Base-by-base conservation (phyloP, 2,888 invertebrate genomes). In the Cenopis cana region DNA sequence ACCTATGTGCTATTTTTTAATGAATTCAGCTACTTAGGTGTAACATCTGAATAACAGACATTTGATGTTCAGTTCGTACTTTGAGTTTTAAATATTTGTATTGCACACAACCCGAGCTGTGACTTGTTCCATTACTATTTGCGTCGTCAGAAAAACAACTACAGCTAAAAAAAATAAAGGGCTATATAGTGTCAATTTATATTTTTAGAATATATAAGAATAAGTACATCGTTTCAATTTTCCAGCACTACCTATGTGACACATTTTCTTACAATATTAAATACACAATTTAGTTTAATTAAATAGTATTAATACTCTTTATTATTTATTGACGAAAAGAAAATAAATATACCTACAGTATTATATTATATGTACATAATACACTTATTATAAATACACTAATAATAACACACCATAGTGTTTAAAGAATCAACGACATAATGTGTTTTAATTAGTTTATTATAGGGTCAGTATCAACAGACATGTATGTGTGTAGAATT, bases 341-440 rank as follows among this genome's bases (percentile, higher is more conserved):
- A 56, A 67, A 56, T 71, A 66, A 71, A 71, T 61, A 71, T 67
- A 4, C 60, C 54, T 67, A 61, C 29, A 11, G 18, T 67, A 36
- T 56, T 18, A 62, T 62, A 24, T 36, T 20, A 20, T 67, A 67
- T 67, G 55, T 71, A 71, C 67, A 71, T 49, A 70, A 70, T 60
- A 60, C 64, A 64, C 69, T 64, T 69, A 64, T 17, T 68, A 68
- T 55, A 61, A 69, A 61, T 65, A 65, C 54, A 20, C 38, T 20
- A 33, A 70, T 46, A n/a, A 57, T 59, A 66, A 60, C 65, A 59
- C 70, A 54, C 59, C n/a, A 10, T 46, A 57, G 33, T 50, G 52
- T 65, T 20, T 54, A 46, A 29, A 49, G 46, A 66, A 70, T 46
- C 52, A 70, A 65, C 59, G 20, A 65, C 46, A 64, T 69, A 69